phyloP scores from a whole-genome alignment of 1,140 invertebrate species.

The Matsumurasca onukii region DNA sequence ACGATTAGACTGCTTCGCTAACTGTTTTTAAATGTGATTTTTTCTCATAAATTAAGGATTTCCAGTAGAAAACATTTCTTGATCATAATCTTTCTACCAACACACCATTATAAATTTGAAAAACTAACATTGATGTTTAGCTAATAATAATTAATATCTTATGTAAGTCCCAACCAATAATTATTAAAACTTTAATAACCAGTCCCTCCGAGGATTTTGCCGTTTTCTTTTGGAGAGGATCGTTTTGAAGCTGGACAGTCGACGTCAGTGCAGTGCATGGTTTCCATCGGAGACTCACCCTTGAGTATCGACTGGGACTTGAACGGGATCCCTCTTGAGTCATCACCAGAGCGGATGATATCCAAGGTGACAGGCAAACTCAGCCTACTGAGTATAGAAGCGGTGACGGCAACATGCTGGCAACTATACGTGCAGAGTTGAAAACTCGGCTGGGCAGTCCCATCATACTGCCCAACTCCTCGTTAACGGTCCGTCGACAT shows the following conservation, averaged over 20 bases:
- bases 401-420: constrained; percentile 71
- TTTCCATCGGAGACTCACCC: constrained; percentile 63
- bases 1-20: no score
- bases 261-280: constrained; percentile 58
- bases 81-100: no score
- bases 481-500: constrained; percentile 64
- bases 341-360: constrained; percentile 55
- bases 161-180: no score
- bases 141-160: no score
- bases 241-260: constrained; percentile 48
- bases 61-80: no score
- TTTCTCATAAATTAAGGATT: no score
- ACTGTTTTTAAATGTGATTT: no score
- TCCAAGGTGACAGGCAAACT: constrained; percentile 13
- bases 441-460: constrained; percentile 65
- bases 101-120: no score
- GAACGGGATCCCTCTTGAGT: constrained; percentile 54
- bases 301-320: constrained; percentile 59
- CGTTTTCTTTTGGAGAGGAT: constrained; percentile 62
- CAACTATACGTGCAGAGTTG: constrained; percentile 76
- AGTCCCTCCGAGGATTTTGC: constrained; percentile 63
- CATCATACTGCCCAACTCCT: constrained; percentile 62
- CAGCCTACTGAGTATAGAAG: constrained; percentile 61
- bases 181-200: no score
- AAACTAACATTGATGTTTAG: no score